Evolutionary conservation across 2,797 vertebrate species (phyloP), one percentile per base, ranked within the genome.

Genomic region (Antennarius maculatus): DNA sequence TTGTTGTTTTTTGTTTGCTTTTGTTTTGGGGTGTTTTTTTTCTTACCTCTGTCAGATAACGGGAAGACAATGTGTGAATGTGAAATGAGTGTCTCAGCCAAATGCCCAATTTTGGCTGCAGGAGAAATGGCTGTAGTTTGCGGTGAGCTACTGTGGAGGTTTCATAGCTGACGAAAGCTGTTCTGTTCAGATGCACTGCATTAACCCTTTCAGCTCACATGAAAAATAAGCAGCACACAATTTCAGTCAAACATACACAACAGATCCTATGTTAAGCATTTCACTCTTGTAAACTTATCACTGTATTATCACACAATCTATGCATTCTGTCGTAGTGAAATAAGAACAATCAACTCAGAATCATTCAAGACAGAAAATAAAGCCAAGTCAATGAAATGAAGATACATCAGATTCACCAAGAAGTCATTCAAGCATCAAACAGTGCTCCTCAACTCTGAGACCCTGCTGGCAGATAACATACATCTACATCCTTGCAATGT

Each of bases 51-150:
- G 54, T 74, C 72, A 82, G 42, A 47, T 47, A 77, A 78, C 81
- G 77, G 84, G 79, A 80, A 79, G 83, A 86, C 68, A 73, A 88
- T 56, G 81, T 86, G 77, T 78, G 77, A 86, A 89, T 74, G 45
- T 69, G 70, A 81, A 80, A 76, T 79, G 77, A 77, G 75, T 69
- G 81, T 84, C 86, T 71, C 83, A 82, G 82, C 69, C 70, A 56
- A 61, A 45, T 3, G 58, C 34, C 54, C 65, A 58, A 76, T 74
- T 58, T 71, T 56, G 76, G 56, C 59, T 71, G 69, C 7, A 62
- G 70, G 55, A 85, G 66, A 84, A 67, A 61, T 29, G 14, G 71
- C 61, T 71, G 64, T 54, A 54, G 76, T 64, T 72, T 75, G 80
- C 39, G 78, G 84, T 71, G 56, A 77, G 64, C 52, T 56, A 75